phyloP scores from a whole-genome alignment of 2,797 vertebrate genomes.

The Trematomus bernacchii region DNA sequence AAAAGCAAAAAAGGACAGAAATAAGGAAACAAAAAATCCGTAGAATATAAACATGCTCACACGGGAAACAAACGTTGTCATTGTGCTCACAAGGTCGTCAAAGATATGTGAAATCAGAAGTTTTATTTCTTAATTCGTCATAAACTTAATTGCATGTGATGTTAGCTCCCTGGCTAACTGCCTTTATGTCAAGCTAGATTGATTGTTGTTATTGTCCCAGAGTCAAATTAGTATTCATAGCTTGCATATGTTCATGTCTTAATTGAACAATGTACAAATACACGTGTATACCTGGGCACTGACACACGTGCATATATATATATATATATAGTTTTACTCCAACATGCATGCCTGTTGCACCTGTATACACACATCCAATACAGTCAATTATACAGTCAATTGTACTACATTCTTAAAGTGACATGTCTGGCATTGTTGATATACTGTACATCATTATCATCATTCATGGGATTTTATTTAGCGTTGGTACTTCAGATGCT shows the following conservation, averaged over 20 bases:
- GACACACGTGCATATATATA: no score
- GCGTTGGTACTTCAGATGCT: no score
- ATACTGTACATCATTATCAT: neutral
- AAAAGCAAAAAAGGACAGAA: conserved; percentile 1
- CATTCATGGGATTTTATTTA: neutral
- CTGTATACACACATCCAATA: neutral
- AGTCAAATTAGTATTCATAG: neutral
- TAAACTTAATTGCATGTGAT: conserved; percentile 17
- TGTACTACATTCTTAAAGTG: neutral
- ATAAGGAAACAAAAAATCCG: neutral
- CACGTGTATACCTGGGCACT: neutral
- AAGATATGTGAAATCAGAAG: conserved; percentile 1
- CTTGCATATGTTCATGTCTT: neutral
- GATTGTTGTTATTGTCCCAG: neutral
- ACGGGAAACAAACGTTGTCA: conserved; percentile 18
- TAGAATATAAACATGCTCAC: conserved; percentile 29
- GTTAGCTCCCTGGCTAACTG: neutral
- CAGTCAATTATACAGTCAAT: neutral
- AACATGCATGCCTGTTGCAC: neutral
- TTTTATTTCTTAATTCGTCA: conserved; percentile 14
- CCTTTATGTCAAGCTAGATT: neutral
- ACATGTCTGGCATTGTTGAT: neutral
- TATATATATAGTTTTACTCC: no score
- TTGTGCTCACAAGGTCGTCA: conserved; percentile 1
- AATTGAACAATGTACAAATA: conserved; percentile 1